phyloP scores from a whole-genome alignment of 1,140 invertebrate genomes.

The Calosoma granatense region DNA sequence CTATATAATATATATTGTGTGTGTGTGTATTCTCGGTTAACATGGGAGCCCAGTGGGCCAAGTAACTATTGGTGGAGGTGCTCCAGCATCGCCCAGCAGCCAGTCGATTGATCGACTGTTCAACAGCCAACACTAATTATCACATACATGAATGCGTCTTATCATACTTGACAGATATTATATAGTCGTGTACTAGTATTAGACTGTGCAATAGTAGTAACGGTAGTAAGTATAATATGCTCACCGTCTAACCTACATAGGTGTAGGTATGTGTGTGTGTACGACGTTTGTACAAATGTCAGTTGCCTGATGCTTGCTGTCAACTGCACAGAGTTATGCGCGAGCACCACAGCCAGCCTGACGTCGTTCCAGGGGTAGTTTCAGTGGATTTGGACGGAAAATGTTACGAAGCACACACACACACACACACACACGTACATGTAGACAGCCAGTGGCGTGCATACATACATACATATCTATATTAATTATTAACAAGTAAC shows the following conservation, averaged over 20 bases:
- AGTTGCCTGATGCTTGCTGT: conserved; percentile 17
- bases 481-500: too few species aligned
- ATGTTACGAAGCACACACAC: too few species aligned
- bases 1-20: conserved; percentile 19
- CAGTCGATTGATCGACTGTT: conserved; percentile 9
- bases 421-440: too few species aligned
- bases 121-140: conserved; percentile 32
- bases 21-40: conserved; percentile 22
- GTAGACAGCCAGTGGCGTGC: too few species aligned
- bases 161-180: conserved; percentile 34
- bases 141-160: conserved; percentile 33
- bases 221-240: too few species aligned
- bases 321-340: conserved; percentile 17
- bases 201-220: too few species aligned
- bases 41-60: conserved; percentile 13
- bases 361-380: not conserved
- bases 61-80: not conserved
- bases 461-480: too few species aligned
- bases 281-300: conserved; percentile 12
- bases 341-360: not conserved
- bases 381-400: not conserved
- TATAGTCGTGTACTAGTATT: too few species aligned
- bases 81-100: conserved; percentile 8
- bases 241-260: too few species aligned
- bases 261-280: too few species aligned